phyloP scores from a whole-genome alignment of 2,113 vertebrate genomes.

The Donacobius atricapilla region DNA sequence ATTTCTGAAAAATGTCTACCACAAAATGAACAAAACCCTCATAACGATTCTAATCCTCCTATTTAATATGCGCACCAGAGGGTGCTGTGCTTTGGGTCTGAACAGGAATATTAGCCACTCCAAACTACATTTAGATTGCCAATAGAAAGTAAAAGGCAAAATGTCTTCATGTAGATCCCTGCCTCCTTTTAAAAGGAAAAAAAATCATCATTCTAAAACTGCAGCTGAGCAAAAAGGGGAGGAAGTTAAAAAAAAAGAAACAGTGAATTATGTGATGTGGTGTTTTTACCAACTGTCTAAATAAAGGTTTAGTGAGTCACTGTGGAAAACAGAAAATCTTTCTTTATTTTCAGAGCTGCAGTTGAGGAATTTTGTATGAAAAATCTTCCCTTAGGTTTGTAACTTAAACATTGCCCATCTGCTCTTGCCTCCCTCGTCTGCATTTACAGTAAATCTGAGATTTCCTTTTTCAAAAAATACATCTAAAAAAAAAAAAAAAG shows the following conservation, averaged over 20 bases:
- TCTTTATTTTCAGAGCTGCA: constrained; percentile 75
- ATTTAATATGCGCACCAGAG: constrained; percentile 59
- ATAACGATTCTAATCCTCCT: constrained; percentile 16
- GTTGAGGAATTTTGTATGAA: constrained; percentile 69
- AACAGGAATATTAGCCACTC: constrained; percentile 3
- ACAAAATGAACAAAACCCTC: constrained; percentile 35
- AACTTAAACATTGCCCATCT: constrained; percentile 75
- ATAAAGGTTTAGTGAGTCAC: constrained; percentile 81
- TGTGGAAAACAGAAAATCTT: constrained; percentile 76
- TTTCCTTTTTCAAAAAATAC: constrained; percentile 38
- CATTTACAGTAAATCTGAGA: constrained; percentile 70
- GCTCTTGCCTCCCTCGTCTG: constrained; percentile 59
- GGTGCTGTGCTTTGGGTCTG: constrained; percentile 62
- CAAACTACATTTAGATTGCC: constrained; percentile 25
- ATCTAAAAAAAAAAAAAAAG: background rate
- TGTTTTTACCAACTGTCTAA: constrained; percentile 81
- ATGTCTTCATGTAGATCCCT: constrained; percentile 44
- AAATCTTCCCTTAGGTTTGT: constrained; percentile 74
- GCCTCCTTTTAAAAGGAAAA: constrained; percentile 51
- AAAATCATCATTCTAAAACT: constrained; percentile 45
- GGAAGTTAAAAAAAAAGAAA: background rate
- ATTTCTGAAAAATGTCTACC: constrained; percentile 48
- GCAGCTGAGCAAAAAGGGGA: constrained; percentile 16
- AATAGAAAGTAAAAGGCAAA: constrained; percentile 35
- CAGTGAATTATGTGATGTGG: constrained; percentile 72